Evolutionary conservation across 2,888 invertebrate species (phyloP).

Genomic region (Orthosia gracilis): DNA sequence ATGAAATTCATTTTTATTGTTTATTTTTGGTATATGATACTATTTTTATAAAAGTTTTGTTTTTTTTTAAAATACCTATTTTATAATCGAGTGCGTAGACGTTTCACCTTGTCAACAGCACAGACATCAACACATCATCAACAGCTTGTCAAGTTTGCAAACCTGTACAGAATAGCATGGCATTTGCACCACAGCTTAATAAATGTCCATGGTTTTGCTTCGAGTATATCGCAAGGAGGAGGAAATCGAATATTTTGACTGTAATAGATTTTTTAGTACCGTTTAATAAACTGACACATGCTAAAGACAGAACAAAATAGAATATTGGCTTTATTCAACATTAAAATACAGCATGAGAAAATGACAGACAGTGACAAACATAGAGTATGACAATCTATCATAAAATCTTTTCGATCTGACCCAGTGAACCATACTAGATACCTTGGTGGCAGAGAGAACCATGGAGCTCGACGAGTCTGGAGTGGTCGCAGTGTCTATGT

Average conservation of each 20-base stretch:
- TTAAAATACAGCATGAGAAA: too few species aligned
- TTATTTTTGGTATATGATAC: not conserved
- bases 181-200: constrained; percentile 12
- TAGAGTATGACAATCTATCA: too few species aligned
- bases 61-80: not conserved
- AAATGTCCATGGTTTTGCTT: not conserved
- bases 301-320: too few species aligned
- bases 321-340: too few species aligned
- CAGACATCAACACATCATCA: constrained; percentile 2
- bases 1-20: constrained; percentile 24
- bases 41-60: constrained; percentile 16
- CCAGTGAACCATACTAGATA: too few species aligned
- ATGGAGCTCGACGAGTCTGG: too few species aligned
- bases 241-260: not conserved
- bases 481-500: too few species aligned
- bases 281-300: not conserved
- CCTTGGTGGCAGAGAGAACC: too few species aligned
- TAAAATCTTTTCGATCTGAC: too few species aligned
- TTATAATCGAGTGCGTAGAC: constrained; percentile 3
- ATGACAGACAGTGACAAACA: too few species aligned
- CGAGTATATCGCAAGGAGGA: not conserved
- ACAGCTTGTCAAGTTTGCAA: constrained; percentile 8
- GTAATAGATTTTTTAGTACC: not conserved
- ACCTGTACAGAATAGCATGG: not conserved
- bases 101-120: constrained; percentile 7